phyloP scores from a whole-genome alignment of 1,140 invertebrate species.

The Eriocheir sinensis region DNA sequence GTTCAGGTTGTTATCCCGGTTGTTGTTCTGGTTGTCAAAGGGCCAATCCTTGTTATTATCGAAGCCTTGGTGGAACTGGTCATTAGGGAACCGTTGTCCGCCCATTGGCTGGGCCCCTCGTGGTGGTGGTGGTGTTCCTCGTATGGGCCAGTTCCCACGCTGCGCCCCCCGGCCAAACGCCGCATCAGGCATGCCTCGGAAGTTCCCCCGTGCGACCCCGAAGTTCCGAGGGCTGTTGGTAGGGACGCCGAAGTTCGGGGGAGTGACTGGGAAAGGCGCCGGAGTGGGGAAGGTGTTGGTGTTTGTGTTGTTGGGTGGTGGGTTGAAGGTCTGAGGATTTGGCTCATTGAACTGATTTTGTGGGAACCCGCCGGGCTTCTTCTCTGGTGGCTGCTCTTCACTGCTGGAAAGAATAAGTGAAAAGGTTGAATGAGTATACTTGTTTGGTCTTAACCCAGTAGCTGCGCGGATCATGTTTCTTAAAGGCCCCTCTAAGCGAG shows the following conservation, averaged over 20 bases:
- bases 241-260: neutral
- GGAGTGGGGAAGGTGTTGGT: neutral
- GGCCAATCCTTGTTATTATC: conserved; percentile 66
- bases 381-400: conserved; percentile 49
- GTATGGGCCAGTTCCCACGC: conserved; percentile 46
- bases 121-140: conserved; percentile 48
- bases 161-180: conserved; percentile 47
- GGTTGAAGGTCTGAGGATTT: conserved; percentile 33
- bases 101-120: conserved; percentile 42
- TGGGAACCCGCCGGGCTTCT: conserved; percentile 53
- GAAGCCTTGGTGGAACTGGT: conserved; percentile 51
- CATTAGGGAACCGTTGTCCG: conserved; percentile 51
- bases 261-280: neutral
- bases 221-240: conserved; percentile 43
- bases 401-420: conserved; percentile 14
- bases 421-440: neutral
- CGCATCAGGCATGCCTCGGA: conserved; percentile 58
- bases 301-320: neutral
- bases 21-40: conserved; percentile 44
- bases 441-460: no score
- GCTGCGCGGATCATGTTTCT: no score
- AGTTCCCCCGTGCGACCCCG: conserved; percentile 47
- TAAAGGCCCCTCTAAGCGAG: no score
- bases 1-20: conserved; percentile 29
- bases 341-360: conserved; percentile 49